Evolutionary conservation across 2,888 invertebrate species (phyloP).

Genomic region (Scaptomyza reducta): DNA sequence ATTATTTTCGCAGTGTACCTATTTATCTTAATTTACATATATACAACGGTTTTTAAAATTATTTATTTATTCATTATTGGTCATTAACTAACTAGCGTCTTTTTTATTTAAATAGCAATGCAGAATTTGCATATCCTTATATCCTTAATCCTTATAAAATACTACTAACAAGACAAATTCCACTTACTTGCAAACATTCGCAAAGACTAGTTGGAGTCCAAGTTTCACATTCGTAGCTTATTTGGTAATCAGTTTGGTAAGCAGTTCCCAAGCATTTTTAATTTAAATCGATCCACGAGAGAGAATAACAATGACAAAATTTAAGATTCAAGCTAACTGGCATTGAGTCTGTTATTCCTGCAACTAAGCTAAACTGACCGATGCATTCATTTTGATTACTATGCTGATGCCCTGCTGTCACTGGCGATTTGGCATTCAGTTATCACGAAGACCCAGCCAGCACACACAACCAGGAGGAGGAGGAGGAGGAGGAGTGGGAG

Average conservation of each 20-base stretch:
- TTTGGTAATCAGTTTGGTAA: not conserved
- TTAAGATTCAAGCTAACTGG: not conserved
- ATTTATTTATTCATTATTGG: too few species aligned
- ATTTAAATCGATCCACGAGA: not conserved
- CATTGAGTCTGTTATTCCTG: not conserved
- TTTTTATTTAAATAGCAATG: too few species aligned
- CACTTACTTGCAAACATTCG: too few species aligned
- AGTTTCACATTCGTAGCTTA: too few species aligned
- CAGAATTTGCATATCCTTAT: too few species aligned
- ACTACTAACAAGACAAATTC: too few species aligned
- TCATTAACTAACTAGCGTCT: too few species aligned
- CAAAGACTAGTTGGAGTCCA: too few species aligned
- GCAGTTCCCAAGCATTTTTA: not conserved
- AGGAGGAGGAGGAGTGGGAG: not conserved
- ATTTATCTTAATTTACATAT: too few species aligned
- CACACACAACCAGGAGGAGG: not conserved
- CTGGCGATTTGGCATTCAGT: slow-evolving; percentile 41
- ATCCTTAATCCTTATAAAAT: too few species aligned
- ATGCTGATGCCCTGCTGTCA: slow-evolving; percentile 27
- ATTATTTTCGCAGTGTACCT: too few species aligned
- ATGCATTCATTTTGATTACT: slow-evolving; percentile 8
- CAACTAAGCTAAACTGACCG: slow-evolving; percentile 12
- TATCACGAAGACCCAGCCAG: slow-evolving; percentile 5
- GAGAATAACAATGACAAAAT: not conserved
- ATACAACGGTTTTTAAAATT: too few species aligned